Conservation (phyloP, 2,113 vertebrate genomes). For the Apteryx mantelli region DNA sequence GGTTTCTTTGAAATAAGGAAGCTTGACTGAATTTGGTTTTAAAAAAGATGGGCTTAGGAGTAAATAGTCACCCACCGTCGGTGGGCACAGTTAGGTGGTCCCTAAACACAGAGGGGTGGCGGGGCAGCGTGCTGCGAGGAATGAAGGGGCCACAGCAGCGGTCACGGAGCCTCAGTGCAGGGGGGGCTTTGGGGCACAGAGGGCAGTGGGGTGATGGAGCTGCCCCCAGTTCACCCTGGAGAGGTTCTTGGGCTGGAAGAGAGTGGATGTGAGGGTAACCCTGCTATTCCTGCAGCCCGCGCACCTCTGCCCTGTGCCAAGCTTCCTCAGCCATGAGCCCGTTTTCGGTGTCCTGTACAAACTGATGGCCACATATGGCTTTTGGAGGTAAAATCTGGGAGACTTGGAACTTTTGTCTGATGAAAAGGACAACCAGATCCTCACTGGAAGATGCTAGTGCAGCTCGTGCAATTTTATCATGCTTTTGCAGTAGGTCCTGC, state of each 20-base stretch:
- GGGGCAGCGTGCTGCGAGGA: not conserved
- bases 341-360: not conserved
- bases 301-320: not conserved
- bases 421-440: not conserved
- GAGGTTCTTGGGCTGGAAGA: not conserved
- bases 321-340: not conserved
- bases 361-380: not conserved
- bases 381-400: not conserved
- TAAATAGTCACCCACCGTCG: not conserved
- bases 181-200: not conserved
- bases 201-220: not conserved
- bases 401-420: not conserved
- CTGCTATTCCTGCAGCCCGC: not conserved
- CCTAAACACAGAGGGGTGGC: not conserved
- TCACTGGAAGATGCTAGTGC: not conserved
- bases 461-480: not conserved
- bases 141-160: not conserved
- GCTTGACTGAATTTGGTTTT: not conserved
- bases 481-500: not conserved
- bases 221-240: not conserved
- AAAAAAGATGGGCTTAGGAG: not conserved
- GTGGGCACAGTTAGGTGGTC: not conserved
- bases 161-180: accelerated
- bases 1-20: not conserved
- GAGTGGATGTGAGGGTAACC: not conserved